These are phyloP conservation scores for Muraenolepis orangiensis DNA, from an alignment of 2,797 vertebrate genomes.

Conservation along the genomic window DNA sequence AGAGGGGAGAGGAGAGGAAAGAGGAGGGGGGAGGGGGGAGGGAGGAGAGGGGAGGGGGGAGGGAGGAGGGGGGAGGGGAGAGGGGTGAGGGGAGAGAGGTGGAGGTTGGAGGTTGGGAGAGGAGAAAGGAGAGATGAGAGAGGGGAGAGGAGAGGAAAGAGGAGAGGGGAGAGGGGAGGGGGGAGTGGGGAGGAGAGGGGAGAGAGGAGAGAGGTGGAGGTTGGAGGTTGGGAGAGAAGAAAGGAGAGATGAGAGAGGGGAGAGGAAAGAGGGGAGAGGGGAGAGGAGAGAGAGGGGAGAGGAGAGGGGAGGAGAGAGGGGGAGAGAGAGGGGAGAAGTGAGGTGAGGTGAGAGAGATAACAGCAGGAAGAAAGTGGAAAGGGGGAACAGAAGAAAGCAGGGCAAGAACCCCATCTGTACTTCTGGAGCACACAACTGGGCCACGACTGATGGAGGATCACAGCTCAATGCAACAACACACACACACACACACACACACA, in stretches of 20 bases:
- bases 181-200: neutral
- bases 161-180: neutral
- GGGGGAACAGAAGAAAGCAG: constrained; percentile 13
- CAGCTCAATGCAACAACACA: constrained; percentile 45
- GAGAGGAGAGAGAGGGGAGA: neutral
- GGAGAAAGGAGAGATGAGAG: neutral
- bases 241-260: no score
- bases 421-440: constrained; percentile 53
- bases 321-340: no score
- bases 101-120: neutral
- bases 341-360: neutral
- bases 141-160: neutral
- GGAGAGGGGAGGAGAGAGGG: neutral
- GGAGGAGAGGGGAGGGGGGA: neutral
- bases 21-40: neutral
- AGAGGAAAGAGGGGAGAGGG: neutral
- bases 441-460: constrained; percentile 49
- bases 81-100: neutral
- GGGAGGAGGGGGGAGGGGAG: neutral
- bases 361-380: neutral
- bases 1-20: neutral
- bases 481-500: no score
- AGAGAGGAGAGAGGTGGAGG: neutral
- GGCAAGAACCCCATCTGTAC: constrained; percentile 49
- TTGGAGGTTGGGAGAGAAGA: neutral